phyloP scores from a whole-genome alignment of 1,140 invertebrate species.

The Pseudachorutes palmiensis region DNA sequence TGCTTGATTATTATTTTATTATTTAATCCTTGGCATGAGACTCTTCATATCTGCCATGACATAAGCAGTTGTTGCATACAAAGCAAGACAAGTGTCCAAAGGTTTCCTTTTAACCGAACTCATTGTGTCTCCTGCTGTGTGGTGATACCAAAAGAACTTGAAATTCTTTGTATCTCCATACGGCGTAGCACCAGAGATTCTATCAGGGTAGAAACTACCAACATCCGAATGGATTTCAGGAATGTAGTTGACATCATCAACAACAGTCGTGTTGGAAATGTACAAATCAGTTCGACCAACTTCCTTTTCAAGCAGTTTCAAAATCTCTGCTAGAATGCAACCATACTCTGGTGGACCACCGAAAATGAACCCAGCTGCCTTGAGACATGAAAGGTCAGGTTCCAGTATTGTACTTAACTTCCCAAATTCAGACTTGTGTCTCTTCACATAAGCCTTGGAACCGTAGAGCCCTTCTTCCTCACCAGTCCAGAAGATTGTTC shows the following conservation, averaged over 20 bases:
- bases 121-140: conserved; percentile 41
- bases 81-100: conserved; percentile 41
- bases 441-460: conserved; percentile 54
- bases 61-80: conserved; percentile 43
- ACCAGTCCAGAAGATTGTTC: conserved; percentile 65
- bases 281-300: too few species aligned
- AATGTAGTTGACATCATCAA: too few species aligned
- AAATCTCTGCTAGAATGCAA: conserved; percentile 57
- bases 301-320: conserved; percentile 45
- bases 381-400: conserved; percentile 19
- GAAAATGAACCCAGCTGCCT: conserved; percentile 56
- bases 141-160: conserved; percentile 46
- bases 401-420: conserved; percentile 29
- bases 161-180: too few species aligned
- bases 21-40: conserved; percentile 40
- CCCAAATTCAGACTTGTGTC: conserved; percentile 52
- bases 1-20: too few species aligned
- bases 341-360: conserved; percentile 50
- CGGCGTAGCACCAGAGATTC: too few species aligned
- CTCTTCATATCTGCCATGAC: conserved; percentile 42
- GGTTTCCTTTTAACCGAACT: conserved; percentile 41
- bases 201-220: too few species aligned
- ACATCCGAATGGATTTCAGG: too few species aligned
- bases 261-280: too few species aligned
- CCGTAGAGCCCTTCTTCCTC: conserved; percentile 68